Percentiles rank a stretch among this genome's conserved stretches.
These are phyloP conservation scores for Pomacea canaliculata DNA, from an alignment of 2,888 invertebrate species.

Conservation along the genomic window DNA sequence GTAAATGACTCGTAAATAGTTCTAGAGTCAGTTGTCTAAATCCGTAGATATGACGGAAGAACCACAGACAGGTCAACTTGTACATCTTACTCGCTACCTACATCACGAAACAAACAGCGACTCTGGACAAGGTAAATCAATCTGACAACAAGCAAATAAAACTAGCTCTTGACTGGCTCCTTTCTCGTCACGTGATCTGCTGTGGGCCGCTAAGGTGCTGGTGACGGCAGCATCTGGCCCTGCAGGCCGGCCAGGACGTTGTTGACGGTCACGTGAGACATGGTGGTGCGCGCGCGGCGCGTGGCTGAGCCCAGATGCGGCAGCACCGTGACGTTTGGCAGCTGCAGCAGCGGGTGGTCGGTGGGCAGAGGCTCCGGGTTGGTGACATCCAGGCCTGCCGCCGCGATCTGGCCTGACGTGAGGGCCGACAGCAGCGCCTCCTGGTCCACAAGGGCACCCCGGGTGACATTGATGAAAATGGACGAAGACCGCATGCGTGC, in stretches of 20 bases:
- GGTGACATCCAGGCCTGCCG: constrained; percentile 91
- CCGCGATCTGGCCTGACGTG: constrained; percentile 78
- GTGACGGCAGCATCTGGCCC: constrained; percentile 77
- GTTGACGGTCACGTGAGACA: constrained; percentile 82
- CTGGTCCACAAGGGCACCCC: constrained; percentile 79
- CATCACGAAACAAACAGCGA: too few relatives aligned
- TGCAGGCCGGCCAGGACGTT: constrained; percentile 83
- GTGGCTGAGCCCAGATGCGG: constrained; percentile 93
- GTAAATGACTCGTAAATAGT: too few relatives aligned
- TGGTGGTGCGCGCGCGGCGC: constrained; percentile 79
- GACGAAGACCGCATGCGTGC: constrained; percentile 86
- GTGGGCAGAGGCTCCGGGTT: constrained; percentile 89
- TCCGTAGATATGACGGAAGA: too few relatives aligned
- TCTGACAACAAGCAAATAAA: too few relatives aligned
- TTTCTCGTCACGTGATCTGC: background rate
- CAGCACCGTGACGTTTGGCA: constrained; percentile 84
- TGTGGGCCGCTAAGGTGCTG: constrained; percentile 26
- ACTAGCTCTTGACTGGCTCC: too few relatives aligned
- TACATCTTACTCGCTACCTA: too few relatives aligned
- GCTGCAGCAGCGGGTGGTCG: constrained; percentile 80
- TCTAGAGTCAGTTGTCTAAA: too few relatives aligned
- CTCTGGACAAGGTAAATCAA: too few relatives aligned
- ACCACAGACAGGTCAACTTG: too few relatives aligned
- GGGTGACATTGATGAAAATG: constrained; percentile 87
- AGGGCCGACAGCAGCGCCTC: constrained; percentile 87